Base-by-base conservation (phyloP, 2,888 invertebrate species). In the Agriopis aurantiaria region DNA sequence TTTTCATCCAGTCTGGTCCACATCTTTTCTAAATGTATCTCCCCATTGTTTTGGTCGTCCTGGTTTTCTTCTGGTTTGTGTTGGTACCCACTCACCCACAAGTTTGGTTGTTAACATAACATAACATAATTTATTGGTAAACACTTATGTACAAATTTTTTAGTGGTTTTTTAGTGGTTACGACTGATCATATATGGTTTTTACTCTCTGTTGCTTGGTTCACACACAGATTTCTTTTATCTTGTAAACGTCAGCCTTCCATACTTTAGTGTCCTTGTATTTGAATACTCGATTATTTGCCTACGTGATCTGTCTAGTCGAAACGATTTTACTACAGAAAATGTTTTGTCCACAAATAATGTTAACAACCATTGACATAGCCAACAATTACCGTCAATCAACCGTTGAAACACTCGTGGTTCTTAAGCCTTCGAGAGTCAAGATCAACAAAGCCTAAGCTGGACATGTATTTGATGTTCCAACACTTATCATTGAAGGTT, bases 401-500 rank as follows among this genome's bases (percentile, higher is more conserved):
- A 51, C 46, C 57, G 52, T 58, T 63, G 41, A 63, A 67, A 52
- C 59, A 55, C 46, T 58, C 53, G 53, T 61, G 46, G 52, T 49
- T 53, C 52, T 58, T 59, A 64, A 64, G 49, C 48, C 70, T 67
- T 59, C 63, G 23, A 59, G 48, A 57, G 48, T 59, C 48, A 53
- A 65, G 61, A 70, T 66, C 61, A 63, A 63, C 66, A 65, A 55
- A 63, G 63, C 14, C 60, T 58, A 57, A 60, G 53, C 40, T 63
- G 45, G 53, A 48, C 48, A 57, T 63, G 55, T 66, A 59, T 65
- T 51, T 59, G 48, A 62, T 48, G 48, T 67, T 65, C 61, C 66
- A 61, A 64, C 67, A 69, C 17, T 49, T 48, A 57, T 57, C 49
- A 65, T 43, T 23, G 73, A 73, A 73, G 70, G 70, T 66, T 61